Percentiles rank a stretch among this genome's conserved stretches.
phyloP scores from a whole-genome alignment of 2,113 vertebrate genomes.

The Pelvicachromis taeniatus region DNA sequence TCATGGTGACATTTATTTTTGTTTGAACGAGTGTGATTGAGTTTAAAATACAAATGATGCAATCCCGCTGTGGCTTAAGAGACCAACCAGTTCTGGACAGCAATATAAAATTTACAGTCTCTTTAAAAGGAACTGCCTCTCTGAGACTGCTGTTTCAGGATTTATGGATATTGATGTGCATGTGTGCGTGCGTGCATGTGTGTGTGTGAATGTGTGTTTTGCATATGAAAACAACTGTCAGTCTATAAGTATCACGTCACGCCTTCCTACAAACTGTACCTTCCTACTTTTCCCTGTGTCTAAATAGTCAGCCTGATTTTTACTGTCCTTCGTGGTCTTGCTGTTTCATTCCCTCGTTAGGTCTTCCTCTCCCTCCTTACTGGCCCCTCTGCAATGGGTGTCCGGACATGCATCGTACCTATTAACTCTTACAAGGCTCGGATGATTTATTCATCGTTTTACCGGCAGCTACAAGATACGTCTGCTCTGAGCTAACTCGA shows the following conservation, averaged over 20 bases:
- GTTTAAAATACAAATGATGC: conserved; percentile 19
- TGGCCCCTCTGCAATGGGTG: background rate
- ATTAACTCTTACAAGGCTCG: conserved; percentile 32
- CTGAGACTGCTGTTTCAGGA: background rate
- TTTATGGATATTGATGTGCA: background rate
- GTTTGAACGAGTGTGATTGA: conserved; percentile 4
- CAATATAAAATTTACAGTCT: conserved; percentile 35
- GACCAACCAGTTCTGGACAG: conserved; percentile 11
- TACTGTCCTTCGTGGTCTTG: conserved; percentile 5
- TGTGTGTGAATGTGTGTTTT: background rate
- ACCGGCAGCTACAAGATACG: conserved; percentile 41
- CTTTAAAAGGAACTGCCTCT: conserved; percentile 37
- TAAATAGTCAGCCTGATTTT: conserved; percentile 28
- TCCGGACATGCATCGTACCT: conserved; percentile 52
- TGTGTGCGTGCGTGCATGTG: too few species aligned
- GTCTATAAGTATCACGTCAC: background rate
- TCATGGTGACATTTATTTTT: conserved; percentile 13
- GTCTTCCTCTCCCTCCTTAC: background rate
- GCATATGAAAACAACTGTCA: conserved; percentile 1
- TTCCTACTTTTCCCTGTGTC: conserved; percentile 17
- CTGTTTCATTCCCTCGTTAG: background rate
- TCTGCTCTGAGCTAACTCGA: background rate
- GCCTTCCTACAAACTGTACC: background rate
- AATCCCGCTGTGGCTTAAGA: background rate
- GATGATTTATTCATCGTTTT: conserved; percentile 62